Conservation (phyloP, 2,797 vertebrate genomes). For the Eptatretus atami region DNA sequence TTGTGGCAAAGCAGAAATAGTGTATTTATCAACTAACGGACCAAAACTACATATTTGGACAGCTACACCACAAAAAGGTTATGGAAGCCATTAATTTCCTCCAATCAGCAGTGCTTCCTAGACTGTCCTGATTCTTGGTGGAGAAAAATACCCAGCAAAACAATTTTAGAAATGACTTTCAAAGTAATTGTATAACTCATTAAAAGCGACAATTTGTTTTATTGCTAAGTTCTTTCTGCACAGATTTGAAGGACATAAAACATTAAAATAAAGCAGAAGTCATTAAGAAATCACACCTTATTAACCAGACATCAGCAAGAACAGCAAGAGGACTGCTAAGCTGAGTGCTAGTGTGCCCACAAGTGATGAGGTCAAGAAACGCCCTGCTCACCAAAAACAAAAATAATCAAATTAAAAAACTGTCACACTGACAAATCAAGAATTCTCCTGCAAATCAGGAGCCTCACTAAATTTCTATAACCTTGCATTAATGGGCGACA, state of each 20-base stretch:
- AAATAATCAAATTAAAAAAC: not conserved
- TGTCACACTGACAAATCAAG: not conserved
- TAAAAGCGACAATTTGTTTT: too few species aligned
- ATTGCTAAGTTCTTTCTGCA: not conserved
- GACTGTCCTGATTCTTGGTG: too few species aligned
- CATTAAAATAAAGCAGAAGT: conserved; percentile 3
- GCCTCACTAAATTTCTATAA: not conserved
- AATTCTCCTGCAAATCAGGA: not conserved
- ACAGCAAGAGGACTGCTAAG: conserved; percentile 81
- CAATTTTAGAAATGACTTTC: not conserved
- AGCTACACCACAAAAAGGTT: too few species aligned
- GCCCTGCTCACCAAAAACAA: conserved; percentile 26
- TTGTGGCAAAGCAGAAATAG: not conserved
- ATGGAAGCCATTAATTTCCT: too few species aligned
- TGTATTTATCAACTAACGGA: not conserved
- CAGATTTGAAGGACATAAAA: conserved; percentile 6
- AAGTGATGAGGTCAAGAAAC: conserved; percentile 80
- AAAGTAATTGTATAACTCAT: too few species aligned
- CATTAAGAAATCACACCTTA: conserved; percentile 25
- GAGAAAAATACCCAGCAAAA: not conserved
- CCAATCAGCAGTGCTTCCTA: too few species aligned
- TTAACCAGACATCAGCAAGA: conserved; percentile 75
- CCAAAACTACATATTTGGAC: too few species aligned
- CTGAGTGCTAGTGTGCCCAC: conserved; percentile 72
- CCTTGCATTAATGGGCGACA: not conserved